Percentiles rank a stretch among this genome's conserved stretches.
Evolutionary conservation across 2,888 invertebrate genomes (phyloP).

Genomic region (Diaperis boleti): DNA sequence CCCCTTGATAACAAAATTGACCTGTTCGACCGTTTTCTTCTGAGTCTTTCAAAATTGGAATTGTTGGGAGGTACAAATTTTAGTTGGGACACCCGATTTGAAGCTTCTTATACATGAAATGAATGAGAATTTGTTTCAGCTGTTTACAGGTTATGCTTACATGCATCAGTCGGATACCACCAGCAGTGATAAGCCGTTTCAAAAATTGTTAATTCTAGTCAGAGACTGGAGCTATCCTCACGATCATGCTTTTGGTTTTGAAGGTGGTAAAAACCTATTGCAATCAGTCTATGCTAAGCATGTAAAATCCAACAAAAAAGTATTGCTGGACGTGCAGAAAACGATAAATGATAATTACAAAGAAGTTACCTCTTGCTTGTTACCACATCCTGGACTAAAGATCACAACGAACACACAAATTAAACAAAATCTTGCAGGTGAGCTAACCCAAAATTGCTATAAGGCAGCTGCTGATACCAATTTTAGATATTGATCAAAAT

Average conservation of each 20-base stretch:
- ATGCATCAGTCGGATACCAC: background rate
- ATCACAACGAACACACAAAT: background rate
- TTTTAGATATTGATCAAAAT: background rate
- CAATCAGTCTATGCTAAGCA: background rate
- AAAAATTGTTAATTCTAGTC: slow-evolving; percentile 4
- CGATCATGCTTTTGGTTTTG: background rate
- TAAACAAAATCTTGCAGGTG: slow-evolving; percentile 1
- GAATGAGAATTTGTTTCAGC: background rate
- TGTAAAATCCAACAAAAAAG: background rate
- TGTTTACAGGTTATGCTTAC: background rate
- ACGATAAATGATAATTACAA: background rate
- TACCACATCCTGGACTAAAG: slow-evolving; percentile 2
- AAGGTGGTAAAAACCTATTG: slow-evolving; percentile 7
- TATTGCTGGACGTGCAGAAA: background rate
- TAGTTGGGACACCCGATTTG: no score
- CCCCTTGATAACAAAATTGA: no score
- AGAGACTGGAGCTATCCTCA: slow-evolving; percentile 1
- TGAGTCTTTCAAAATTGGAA: no score
- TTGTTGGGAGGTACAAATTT: no score
- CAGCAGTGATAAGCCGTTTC: background rate
- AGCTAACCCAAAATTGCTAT: background rate
- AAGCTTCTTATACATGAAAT: no score
- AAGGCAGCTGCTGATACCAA: background rate
- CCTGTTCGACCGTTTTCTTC: no score
- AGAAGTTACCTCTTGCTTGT: background rate